Conservation (phyloP, 2,113 vertebrate genomes). For the Oncorhynchus mykiss region DNA sequence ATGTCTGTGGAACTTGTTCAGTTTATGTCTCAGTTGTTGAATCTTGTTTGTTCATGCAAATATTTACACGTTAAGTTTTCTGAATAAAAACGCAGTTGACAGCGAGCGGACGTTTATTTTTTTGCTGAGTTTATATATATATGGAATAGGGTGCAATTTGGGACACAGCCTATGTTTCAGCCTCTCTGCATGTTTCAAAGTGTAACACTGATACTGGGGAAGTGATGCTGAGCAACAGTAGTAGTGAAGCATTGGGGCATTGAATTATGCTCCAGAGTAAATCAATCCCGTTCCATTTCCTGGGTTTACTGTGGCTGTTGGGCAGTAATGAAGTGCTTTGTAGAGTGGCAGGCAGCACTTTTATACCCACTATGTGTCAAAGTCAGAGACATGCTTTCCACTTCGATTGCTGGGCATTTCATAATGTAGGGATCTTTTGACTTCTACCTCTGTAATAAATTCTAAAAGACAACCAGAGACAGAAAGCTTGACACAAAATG, state of each 20-base stretch:
- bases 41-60: no score
- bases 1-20: no score
- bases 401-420: slow-evolving; percentile 43
- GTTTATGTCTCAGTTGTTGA: no score
- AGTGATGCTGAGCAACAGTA: background rate
- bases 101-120: no score
- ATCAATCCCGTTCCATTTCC: slow-evolving; percentile 37
- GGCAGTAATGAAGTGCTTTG: slow-evolving; percentile 30
- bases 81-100: no score
- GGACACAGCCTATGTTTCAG: background rate
- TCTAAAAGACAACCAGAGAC: slow-evolving; percentile 9
- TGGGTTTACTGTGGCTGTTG: background rate
- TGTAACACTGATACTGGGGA: background rate
- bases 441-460: slow-evolving; percentile 38
- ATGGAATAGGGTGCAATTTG: no score
- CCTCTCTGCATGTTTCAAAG: slow-evolving; percentile 13
- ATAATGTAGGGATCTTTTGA: slow-evolving; percentile 48
- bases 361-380: slow-evolving; percentile 20
- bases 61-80: no score
- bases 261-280: slow-evolving; percentile 37
- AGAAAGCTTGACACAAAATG: background rate
- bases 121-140: no score
- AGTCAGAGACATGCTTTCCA: slow-evolving; percentile 25
- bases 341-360: slow-evolving; percentile 21
- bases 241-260: slow-evolving; percentile 14